Evolutionary conservation across 2,888 invertebrate species (phyloP).

Genomic region (Spatulosminthurus flaviceps): DNA sequence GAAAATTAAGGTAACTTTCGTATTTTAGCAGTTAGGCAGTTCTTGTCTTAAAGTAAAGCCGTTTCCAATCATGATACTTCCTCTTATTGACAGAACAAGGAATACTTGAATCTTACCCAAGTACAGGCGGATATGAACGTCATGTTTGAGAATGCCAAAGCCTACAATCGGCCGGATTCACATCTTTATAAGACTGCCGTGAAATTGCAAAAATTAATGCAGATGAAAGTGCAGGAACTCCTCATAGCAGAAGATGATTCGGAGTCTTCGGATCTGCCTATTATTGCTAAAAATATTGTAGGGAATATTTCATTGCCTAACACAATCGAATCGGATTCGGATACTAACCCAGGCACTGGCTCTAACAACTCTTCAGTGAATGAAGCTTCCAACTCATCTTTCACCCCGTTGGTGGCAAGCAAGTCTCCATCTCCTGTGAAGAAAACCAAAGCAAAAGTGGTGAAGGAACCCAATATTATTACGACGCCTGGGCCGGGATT

Average conservation of each 20-base stretch:
- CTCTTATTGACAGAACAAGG: constrained; percentile 76
- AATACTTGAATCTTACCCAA: constrained; percentile 85
- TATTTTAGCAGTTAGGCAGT: not conserved
- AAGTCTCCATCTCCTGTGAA: constrained; percentile 26
- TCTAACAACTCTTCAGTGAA: constrained; percentile 33
- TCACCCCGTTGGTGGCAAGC: not conserved
- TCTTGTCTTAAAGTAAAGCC: constrained; percentile 13
- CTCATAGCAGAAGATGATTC: constrained; percentile 70
- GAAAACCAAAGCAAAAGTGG: constrained; percentile 35
- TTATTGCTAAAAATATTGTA: not conserved
- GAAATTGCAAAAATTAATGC: constrained; percentile 84
- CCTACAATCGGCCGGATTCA: constrained; percentile 84
- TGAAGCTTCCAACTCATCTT: constrained; percentile 1
- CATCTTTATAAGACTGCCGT: constrained; percentile 85
- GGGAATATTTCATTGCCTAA: not conserved
- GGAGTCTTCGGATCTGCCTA: not conserved
- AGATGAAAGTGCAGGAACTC: constrained; percentile 80
- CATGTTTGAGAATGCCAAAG: constrained; percentile 96
- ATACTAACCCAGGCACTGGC: constrained; percentile 27
- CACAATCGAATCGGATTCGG: constrained; percentile 38
- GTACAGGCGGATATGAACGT: constrained; percentile 93
- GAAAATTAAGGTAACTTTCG: constrained; percentile 72
- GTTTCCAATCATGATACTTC: too few relatives aligned
- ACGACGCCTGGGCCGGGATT: constrained; percentile 28
- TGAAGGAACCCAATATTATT: not conserved